phyloP scores from a whole-genome alignment of 2,888 invertebrate genomes.

The Rosalia funebris region DNA sequence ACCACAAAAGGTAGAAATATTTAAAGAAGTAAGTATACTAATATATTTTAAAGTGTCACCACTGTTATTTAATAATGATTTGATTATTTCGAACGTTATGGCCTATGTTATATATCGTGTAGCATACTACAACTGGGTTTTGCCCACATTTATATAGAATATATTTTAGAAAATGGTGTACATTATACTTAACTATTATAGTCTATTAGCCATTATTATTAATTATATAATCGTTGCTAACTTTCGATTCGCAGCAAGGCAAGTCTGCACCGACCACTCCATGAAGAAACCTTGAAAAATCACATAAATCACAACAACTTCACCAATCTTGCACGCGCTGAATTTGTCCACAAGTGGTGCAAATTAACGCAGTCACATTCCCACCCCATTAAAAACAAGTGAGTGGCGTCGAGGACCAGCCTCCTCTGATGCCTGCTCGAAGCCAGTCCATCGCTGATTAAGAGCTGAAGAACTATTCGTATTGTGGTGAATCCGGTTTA shows the following conservation, averaged over 20 bases:
- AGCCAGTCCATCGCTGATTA: conserved; percentile 55
- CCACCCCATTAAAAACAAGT: conserved; percentile 56
- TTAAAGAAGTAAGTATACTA: no score
- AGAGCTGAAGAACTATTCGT: conserved; percentile 51
- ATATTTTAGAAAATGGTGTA: no score
- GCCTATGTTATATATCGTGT: no score
- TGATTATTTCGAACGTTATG: no score
- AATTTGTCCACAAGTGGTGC: conserved; percentile 40
- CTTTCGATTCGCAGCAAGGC: conserved; percentile 24
- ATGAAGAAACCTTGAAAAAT: conserved; percentile 26
- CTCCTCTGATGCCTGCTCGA: conserved; percentile 50
- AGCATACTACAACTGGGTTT: no score
- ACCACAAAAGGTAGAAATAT: no score
- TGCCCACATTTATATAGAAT: no score
- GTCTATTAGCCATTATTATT: no score
- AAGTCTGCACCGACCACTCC: conserved; percentile 29
- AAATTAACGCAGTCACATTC: conserved; percentile 48
- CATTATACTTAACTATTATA: no score
- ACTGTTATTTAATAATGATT: no score
- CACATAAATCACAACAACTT: conserved; percentile 35
- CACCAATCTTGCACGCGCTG: conserved; percentile 27
- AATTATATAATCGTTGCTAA: no score
- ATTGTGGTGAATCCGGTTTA: conserved; percentile 38
- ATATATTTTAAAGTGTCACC: no score
- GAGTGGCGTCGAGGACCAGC: conserved; percentile 53